Percentiles rank a stretch among this genome's conserved stretches.
phyloP scores from a whole-genome alignment of 2,113 vertebrate genomes.

The Microtus pennsylvanicus region DNA sequence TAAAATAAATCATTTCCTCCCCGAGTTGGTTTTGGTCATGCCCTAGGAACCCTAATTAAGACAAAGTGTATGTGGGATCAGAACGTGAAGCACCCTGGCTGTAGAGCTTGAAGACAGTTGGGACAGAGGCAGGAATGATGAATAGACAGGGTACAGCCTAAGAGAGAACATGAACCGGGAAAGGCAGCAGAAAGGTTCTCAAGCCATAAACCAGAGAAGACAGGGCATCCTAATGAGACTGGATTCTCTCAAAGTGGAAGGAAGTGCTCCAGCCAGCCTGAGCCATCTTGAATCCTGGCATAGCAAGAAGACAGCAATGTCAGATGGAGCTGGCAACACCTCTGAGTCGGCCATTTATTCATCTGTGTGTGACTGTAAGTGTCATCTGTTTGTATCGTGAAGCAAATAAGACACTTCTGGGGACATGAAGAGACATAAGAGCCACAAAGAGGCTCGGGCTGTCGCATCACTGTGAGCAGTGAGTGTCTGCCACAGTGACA shows the following conservation, averaged over 20 bases:
- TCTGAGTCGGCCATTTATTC: background rate
- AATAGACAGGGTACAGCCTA: rapidly evolving
- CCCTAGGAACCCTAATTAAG: background rate
- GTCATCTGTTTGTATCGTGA: background rate
- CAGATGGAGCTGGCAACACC: background rate
- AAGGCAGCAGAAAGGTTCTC: background rate
- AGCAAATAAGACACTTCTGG: constrained; percentile 30
- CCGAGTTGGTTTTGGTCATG: background rate
- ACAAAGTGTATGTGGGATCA: background rate
- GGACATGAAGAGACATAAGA: background rate
- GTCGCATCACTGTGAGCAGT: background rate
- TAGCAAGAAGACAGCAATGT: background rate
- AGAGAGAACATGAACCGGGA: background rate
- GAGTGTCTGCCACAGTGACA: too few relatives aligned
- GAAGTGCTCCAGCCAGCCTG: background rate
- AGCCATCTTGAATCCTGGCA: background rate
- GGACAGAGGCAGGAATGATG: background rate
- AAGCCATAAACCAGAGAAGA: background rate
- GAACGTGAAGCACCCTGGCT: rapidly evolving
- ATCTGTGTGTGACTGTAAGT: background rate
- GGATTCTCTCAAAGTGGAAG: background rate
- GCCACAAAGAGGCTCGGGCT: background rate
- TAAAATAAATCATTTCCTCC: background rate
- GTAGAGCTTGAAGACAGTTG: background rate
- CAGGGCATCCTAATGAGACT: too few relatives aligned